Base-by-base conservation (phyloP, 2,888 invertebrate genomes). In the Platycnemis pennipes region DNA sequence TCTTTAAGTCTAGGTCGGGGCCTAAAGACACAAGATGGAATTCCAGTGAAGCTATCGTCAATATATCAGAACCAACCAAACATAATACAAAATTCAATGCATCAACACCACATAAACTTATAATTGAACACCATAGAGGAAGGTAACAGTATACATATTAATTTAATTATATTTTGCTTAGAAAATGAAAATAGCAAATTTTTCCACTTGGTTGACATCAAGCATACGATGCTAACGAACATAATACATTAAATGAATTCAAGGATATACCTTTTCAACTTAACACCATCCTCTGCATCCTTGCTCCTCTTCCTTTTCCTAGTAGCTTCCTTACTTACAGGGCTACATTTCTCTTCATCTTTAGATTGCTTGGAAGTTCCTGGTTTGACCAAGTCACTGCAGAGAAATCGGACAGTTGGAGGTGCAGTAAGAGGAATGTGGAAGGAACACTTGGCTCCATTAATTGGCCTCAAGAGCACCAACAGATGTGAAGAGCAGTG, bases 271-370 rank as follows among this genome's bases (percentile, higher is more conserved):
- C 63, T 63, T n/a, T 91, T 91, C 16, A 19, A 56, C 16, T 42
- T 91, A 8, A 26, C 44, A 26, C 69, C 91, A 31, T 13, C 77
- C 42, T 69, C 69, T 13, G 22, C 44, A 44, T 53, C 63, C n/a
- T 91, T 91, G 69, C 63, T 89, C 42, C 89, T 42, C 63, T 91
- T 91, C 69, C 91, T 91, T 91, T 91, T 91, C 31, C 63, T 63
- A 8, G 91, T 16, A 8, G 44, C 4, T 42, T 56, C 37, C 13
- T 91, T 91, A 5, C 11, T 63, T 11, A n/a, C 16, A 42, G 91
- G 44, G n/a, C 69, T 63, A 1, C 26, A 22, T 63, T 69, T 91
- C 42, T 42, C 37, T 63, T 63, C 63, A 37, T 91, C 44, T 7
- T 13, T 26, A n/a, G 42, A 69, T 91, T 91, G 56, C 63, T 91